Percentiles rank a stretch among this genome's conserved stretches.
These are phyloP conservation scores for Terrapene triunguis DNA, from an alignment of 2,113 vertebrate species.

Conservation along the genomic window DNA sequence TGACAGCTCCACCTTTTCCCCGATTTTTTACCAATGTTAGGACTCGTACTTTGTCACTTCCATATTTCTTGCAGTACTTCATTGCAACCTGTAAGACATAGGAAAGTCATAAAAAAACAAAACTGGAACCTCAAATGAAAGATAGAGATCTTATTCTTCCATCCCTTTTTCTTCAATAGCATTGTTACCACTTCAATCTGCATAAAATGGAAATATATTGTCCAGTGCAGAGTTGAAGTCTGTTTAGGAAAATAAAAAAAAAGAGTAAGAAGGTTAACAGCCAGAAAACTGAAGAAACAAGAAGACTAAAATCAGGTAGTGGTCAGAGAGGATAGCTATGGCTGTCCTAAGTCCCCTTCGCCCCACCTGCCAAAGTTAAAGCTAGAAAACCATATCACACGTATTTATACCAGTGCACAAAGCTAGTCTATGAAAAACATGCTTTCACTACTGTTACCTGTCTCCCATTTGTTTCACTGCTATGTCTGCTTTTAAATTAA, in stretches of 20 bases:
- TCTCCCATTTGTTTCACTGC: conserved; percentile 7
- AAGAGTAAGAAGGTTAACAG: conserved; percentile 26
- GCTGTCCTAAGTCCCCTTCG: background rate
- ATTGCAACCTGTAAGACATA: conserved; percentile 87
- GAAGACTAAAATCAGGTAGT: background rate
- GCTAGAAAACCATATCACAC: background rate
- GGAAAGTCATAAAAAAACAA: conserved; percentile 60
- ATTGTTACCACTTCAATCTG: background rate
- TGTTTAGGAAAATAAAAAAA: conserved; percentile 55
- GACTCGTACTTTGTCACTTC: conserved; percentile 92
- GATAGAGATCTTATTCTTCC: background rate
- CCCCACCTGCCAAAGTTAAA: background rate
- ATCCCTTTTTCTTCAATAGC: background rate
- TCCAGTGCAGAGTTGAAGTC: conserved; percentile 9
- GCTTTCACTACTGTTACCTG: background rate
- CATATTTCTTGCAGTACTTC: conserved; percentile 88
- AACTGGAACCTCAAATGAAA: background rate
- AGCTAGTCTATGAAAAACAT: conserved; percentile 8
- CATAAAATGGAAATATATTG: conserved; percentile 21
- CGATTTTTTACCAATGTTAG: conserved; percentile 90
- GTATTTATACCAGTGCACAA: background rate
- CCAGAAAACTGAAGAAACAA: background rate
- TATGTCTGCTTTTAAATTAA: conserved; percentile 7
- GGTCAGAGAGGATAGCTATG: background rate
- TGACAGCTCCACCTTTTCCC: conserved; percentile 95